Conservation (phyloP, 2,113 vertebrate genomes). For the Mesoclemmys tuberculata region DNA sequence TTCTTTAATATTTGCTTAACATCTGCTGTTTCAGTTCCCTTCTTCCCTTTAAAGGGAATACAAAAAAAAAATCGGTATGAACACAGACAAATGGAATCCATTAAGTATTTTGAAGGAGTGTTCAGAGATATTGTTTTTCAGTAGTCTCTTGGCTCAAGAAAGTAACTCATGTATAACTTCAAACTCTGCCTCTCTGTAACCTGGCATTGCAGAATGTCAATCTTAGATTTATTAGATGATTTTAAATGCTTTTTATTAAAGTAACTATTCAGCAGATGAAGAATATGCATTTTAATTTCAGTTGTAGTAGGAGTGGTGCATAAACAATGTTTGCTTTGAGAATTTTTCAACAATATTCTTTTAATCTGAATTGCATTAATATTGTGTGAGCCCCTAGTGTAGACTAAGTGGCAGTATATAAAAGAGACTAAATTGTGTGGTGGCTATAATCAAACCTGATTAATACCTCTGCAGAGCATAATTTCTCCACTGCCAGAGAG, state of each 20-base stretch:
- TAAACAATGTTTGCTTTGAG: conserved; percentile 64
- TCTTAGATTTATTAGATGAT: conserved; percentile 39
- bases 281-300: conserved; percentile 69
- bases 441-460: conserved; percentile 70
- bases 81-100: background rate
- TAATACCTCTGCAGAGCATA: conserved; percentile 62
- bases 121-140: background rate
- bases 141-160: conserved; percentile 17
- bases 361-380: conserved; percentile 61
- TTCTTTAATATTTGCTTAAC: background rate
- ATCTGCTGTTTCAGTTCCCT: conserved; percentile 28
- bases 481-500: conserved; percentile 44
- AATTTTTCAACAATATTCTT: conserved; percentile 62
- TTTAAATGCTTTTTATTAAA: conserved; percentile 59
- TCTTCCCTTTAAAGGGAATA: background rate
- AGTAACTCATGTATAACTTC: conserved; percentile 1
- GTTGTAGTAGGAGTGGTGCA: conserved; percentile 57
- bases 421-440: conserved; percentile 59
- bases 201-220: conserved; percentile 46
- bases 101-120: background rate
- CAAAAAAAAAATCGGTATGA: background rate
- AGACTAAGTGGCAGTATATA: conserved; percentile 51
- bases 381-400: conserved; percentile 59
- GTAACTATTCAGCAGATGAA: conserved; percentile 58
- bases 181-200: conserved; percentile 19